These are phyloP conservation scores for Triplophysa tibetana DNA, from an alignment of 2,113 vertebrate genomes.

Conservation along the genomic window DNA sequence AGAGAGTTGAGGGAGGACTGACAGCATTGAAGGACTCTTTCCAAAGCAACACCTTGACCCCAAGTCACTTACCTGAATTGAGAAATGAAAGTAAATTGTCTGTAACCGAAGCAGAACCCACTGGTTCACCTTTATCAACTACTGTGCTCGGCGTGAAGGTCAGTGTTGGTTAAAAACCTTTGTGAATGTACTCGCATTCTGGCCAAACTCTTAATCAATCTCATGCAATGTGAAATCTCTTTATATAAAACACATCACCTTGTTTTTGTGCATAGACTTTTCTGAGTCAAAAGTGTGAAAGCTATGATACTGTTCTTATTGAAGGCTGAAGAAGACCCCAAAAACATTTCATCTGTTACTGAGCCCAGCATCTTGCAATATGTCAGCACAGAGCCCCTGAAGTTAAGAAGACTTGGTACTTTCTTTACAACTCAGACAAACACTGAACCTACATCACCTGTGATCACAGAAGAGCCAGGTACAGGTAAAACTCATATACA, in stretches of 20 bases:
- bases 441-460: conserved; percentile 19
- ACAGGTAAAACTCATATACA: conserved; percentile 24
- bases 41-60: conserved; percentile 38
- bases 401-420: conserved; percentile 46
- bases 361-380: conserved; percentile 3
- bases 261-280: not conserved
- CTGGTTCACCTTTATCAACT: conserved; percentile 16
- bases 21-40: conserved; percentile 9
- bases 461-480: conserved; percentile 69
- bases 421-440: conserved; percentile 35
- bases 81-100: conserved; percentile 19
- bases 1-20: conserved; percentile 41
- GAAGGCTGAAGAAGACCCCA: conserved; percentile 24
- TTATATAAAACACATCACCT: not conserved
- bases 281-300: not conserved
- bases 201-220: conserved; percentile 25
- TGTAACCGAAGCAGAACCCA: conserved; percentile 5
- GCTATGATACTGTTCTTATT: not conserved
- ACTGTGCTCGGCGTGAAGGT: conserved; percentile 43
- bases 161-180: conserved; percentile 33
- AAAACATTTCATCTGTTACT: conserved; percentile 1
- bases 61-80: conserved; percentile 15
- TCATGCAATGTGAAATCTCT: not conserved
- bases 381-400: conserved; percentile 35
- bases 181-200: not conserved